phyloP scores from a whole-genome alignment of 2,797 vertebrate genomes.

The Phaenicophaeus curvirostris region DNA sequence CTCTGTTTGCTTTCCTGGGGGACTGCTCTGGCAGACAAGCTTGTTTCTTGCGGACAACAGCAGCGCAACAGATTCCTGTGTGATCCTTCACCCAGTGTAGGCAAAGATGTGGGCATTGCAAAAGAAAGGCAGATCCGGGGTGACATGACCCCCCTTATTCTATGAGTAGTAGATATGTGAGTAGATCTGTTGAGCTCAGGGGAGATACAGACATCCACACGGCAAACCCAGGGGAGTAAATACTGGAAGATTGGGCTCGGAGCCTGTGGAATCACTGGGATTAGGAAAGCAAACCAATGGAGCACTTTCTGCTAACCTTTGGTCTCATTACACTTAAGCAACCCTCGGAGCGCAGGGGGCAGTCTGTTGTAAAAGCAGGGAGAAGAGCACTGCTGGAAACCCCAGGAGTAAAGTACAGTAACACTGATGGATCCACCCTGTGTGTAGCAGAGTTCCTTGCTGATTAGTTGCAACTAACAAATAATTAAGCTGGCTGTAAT shows the following conservation, averaged over 20 bases:
- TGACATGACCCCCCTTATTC: not conserved
- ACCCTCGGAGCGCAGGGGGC: not conserved
- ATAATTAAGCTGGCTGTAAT: slow-evolving; percentile 4
- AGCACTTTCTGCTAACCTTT: slow-evolving; percentile 33
- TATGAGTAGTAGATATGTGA: not conserved
- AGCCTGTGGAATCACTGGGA: not conserved
- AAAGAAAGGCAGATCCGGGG: not conserved
- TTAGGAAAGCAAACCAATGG: slow-evolving; percentile 16
- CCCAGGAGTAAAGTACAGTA: not conserved
- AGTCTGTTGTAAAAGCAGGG: not conserved
- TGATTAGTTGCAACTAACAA: not conserved
- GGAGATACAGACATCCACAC: not conserved
- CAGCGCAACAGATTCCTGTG: not conserved
- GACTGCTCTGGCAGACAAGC: not conserved
- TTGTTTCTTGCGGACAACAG: not conserved
- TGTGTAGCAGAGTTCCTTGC: not conserved
- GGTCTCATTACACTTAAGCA: slow-evolving; percentile 1
- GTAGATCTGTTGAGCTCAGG: not conserved
- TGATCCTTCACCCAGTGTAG: not conserved
- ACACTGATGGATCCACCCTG: not conserved
- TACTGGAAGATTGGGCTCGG: not conserved
- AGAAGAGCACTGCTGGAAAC: not conserved
- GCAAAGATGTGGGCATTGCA: not conserved
- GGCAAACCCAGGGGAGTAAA: not conserved
- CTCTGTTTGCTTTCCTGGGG: not conserved